phyloP scores from a whole-genome alignment of 2,888 invertebrate genomes.

The Macrophya annulata region DNA sequence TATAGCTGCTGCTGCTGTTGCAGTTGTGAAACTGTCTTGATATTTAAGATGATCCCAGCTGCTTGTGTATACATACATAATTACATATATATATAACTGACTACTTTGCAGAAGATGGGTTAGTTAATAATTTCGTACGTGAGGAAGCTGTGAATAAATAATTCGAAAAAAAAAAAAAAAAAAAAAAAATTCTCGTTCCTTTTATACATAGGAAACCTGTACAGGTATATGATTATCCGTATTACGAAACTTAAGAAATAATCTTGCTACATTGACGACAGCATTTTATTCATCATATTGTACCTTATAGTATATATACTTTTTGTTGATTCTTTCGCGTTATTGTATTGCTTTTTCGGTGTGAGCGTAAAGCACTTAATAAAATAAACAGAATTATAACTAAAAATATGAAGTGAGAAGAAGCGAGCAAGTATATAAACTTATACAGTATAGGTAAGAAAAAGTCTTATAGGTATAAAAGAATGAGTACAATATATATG shows the following conservation, averaged over 20 bases:
- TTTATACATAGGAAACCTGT: too few relatives aligned
- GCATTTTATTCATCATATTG: neutral
- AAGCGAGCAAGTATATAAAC: constrained; percentile 46
- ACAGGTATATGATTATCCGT: neutral
- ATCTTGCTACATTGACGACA: constrained; percentile 19
- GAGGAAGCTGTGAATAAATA: too few relatives aligned
- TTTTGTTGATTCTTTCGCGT: neutral
- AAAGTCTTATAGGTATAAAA: neutral
- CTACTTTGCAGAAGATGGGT: too few relatives aligned
- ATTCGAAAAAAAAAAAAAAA: too few relatives aligned
- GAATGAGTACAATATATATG: neutral
- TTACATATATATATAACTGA: too few relatives aligned
- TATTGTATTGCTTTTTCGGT: neutral
- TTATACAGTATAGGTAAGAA: neutral
- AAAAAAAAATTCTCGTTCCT: too few relatives aligned
- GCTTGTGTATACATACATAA: too few relatives aligned
- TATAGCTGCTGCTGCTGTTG: neutral
- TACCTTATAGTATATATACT: neutral
- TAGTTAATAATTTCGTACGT: too few relatives aligned
- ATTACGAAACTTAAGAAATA: neutral
- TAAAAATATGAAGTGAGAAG: constrained; percentile 62
- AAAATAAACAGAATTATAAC: constrained; percentile 54
- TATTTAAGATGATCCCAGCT: too few relatives aligned
- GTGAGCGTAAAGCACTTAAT: constrained; percentile 46
- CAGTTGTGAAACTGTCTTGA: neutral